phyloP scores from a whole-genome alignment of 1,140 invertebrate species.

The Cyrtorhinus lividipennis region DNA sequence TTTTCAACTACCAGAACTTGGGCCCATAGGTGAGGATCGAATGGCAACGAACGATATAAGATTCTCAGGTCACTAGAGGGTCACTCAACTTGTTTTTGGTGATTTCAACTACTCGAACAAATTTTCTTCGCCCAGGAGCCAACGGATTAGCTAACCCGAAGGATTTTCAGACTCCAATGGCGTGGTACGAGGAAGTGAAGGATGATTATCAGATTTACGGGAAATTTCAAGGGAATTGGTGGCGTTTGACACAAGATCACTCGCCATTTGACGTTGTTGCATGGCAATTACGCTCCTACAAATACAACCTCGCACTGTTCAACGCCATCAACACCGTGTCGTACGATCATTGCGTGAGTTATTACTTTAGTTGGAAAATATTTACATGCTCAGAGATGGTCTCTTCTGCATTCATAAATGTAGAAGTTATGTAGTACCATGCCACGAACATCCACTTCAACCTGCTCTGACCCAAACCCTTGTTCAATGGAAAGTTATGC shows the following conservation, averaged over 20 bases:
- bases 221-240: constrained; percentile 85
- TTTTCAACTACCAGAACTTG: constrained; percentile 83
- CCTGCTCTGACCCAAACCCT: no score
- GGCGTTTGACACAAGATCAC: constrained; percentile 67
- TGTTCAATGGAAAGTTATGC: no score
- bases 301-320: constrained; percentile 84
- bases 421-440: no score
- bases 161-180: constrained; percentile 84
- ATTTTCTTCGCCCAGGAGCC: constrained; percentile 41
- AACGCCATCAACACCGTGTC: constrained; percentile 94
- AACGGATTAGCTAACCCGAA: constrained; percentile 93
- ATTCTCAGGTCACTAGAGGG: not conserved
- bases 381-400: no score
- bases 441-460: no score
- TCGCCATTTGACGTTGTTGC: constrained; percentile 97
- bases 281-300: constrained; percentile 98
- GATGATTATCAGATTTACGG: constrained; percentile 56
- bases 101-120: not conserved
- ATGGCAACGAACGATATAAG: constrained; percentile 10
- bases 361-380: no score
- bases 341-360: constrained; percentile 87
- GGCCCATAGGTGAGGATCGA: constrained; percentile 66
- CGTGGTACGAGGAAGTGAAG: constrained; percentile 66
- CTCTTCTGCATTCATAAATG: no score
- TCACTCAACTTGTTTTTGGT: not conserved